Conservation (phyloP, 1,140 invertebrate genomes). For the Agrypnia vestita region DNA sequence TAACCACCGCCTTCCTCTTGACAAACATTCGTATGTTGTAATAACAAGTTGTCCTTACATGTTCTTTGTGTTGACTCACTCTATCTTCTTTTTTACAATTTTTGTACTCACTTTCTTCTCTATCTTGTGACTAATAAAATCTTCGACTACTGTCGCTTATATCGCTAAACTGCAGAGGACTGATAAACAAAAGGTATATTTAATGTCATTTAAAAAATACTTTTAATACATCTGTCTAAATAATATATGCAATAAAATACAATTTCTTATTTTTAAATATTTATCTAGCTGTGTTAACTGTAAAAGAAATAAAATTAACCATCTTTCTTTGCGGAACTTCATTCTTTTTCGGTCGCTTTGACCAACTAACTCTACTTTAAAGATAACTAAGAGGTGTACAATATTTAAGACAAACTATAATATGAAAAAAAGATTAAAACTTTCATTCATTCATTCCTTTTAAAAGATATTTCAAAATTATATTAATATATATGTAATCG, state of each 20-base stretch:
- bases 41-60: constrained; percentile 33
- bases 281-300: too few relatives aligned
- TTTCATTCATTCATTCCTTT: too few relatives aligned
- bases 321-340: too few relatives aligned
- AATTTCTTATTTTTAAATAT: too few relatives aligned
- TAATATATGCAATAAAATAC: neutral
- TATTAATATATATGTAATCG: too few relatives aligned
- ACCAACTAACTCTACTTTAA: too few relatives aligned
- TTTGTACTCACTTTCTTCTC: constrained; percentile 42
- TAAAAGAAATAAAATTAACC: too few relatives aligned
- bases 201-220: constrained; percentile 52
- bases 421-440: too few relatives aligned
- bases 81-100: constrained; percentile 42
- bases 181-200: constrained; percentile 60
- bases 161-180: constrained; percentile 60
- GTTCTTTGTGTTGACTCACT: constrained; percentile 36
- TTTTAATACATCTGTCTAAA: constrained; percentile 29
- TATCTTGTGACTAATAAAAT: constrained; percentile 57
- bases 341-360: too few relatives aligned
- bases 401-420: too few relatives aligned
- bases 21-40: constrained; percentile 11
- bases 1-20: constrained; percentile 25
- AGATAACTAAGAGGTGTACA: too few relatives aligned
- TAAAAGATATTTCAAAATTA: too few relatives aligned
- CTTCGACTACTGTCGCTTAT: constrained; percentile 59